Evolutionary conservation across 2,797 vertebrate genomes (phyloP), one percentile per base, ranked within the genome.

Genomic region (Micropoecilia bifurca): DNA sequence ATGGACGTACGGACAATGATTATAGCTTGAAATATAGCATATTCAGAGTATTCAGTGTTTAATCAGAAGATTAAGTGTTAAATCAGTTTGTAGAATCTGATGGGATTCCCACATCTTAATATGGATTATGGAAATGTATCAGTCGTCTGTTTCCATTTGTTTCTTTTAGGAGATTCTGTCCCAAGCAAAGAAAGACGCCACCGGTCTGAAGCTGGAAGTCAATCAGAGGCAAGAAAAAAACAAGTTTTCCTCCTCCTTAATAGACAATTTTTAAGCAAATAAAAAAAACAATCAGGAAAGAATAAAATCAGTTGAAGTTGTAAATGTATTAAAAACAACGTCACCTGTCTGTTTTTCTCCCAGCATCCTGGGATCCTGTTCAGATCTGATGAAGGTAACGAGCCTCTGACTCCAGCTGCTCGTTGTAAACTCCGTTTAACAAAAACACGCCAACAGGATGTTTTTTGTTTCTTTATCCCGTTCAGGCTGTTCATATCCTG

Each of bases 361-460:
- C 92, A 99, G 98, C 92, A 99, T 99, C 86, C 93, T 99, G 74
- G 97, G 96, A 25, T 98, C 97, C 87, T 99, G 99, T 81, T 99
- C 99, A 0, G 96, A 96, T 90, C 95, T 99, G 41, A 99, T 99
- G 98, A 96, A 95, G 92, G 96, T 95, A 78, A 87, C 53, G 73
- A 30, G 8, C 53, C 12, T 3, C 33, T 12, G 9, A 10, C 0
- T n/a, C 33, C 18, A 0, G 75, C 18, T 1, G 2, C 76, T 36
- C 46, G 46, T 20, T 53, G 1, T 50, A 1, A 57, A 33, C 12
- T 50, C 28, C 0, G 71, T 13, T 30, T 68, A 50, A 61, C 10
- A 1, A 28, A 43, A 20, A 3, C 66, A 30, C 8, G 2, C 39
- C 41, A 1, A 18, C 22, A 36, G 6, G 71, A 71, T 20, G 8